phyloP scores from a whole-genome alignment of 2,113 vertebrate species.

The Marmota flaviventris region DNA sequence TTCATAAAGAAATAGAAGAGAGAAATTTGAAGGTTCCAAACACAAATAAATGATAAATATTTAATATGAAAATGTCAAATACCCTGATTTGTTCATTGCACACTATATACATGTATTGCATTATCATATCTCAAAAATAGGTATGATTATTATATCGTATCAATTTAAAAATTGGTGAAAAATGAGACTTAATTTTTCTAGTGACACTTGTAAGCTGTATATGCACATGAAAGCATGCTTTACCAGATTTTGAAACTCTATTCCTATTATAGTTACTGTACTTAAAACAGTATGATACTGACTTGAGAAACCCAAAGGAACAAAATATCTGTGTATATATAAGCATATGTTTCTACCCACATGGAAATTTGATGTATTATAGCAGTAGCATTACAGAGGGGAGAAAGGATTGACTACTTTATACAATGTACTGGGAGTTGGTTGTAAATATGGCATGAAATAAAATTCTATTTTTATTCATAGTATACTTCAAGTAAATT shows the following conservation, averaged over 20 bases:
- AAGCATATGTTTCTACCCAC: neutral
- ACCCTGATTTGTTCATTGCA: neutral
- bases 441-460: neutral
- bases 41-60: neutral
- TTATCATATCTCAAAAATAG: neutral
- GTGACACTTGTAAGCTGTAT: neutral
- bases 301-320: neutral
- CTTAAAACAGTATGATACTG: constrained; percentile 3
- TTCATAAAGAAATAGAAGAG: neutral
- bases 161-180: neutral
- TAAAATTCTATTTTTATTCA: constrained; percentile 45
- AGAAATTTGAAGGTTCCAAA: neutral
- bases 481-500: neutral
- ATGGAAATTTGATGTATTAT: neutral
- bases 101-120: neutral
- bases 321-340: neutral
- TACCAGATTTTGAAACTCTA: constrained; percentile 34
- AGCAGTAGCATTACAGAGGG: neutral
- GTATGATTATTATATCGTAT: neutral
- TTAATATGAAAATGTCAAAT: neutral
- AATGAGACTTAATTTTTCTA: constrained; percentile 37
- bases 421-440: neutral
- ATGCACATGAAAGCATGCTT: neutral
- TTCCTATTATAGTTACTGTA: constrained; percentile 9
- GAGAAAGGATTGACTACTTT: neutral